Evolutionary conservation across 1,140 invertebrate genomes (phyloP).

Genomic region (Drosophila aff.): DNA sequence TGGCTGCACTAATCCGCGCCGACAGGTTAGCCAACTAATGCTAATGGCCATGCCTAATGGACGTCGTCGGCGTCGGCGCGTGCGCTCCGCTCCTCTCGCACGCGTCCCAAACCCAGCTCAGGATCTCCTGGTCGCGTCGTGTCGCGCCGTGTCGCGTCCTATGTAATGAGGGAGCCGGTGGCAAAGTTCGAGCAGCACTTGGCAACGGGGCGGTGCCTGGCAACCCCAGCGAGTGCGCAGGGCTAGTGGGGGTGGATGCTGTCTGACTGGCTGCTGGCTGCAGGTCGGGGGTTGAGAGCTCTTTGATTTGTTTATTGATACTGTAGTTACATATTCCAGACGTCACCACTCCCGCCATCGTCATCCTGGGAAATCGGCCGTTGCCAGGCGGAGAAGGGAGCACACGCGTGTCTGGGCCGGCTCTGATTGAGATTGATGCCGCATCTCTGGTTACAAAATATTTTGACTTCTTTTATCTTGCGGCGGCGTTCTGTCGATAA

Average conservation of each 20-base stretch:
- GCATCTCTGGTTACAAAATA: constrained; percentile 76
- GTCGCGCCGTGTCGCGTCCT: constrained; percentile 58
- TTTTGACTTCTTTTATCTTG: constrained; percentile 80
- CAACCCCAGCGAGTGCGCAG: constrained; percentile 47
- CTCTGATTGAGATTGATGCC: constrained; percentile 63
- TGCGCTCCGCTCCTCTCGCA: constrained; percentile 3
- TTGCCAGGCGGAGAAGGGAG: constrained; percentile 45
- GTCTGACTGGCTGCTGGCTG: constrained; percentile 52
- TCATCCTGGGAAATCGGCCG: constrained; percentile 8
- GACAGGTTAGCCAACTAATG: constrained; percentile 75
- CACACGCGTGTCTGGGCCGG: constrained; percentile 72
- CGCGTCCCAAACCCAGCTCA: constrained; percentile 8
- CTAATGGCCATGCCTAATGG: constrained; percentile 68
- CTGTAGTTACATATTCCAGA: constrained; percentile 66
- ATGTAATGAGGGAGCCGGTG: constrained; percentile 66
- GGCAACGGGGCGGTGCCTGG: constrained; percentile 75
- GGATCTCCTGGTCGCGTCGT: constrained; percentile 21
- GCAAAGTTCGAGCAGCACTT: constrained; percentile 45
- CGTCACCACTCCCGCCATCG: constrained; percentile 42
- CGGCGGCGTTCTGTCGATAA: constrained; percentile 50
- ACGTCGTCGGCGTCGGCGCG: constrained; percentile 32
- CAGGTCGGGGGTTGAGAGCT: constrained; percentile 33
- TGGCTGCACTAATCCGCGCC: constrained; percentile 64
- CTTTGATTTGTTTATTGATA: constrained; percentile 73
- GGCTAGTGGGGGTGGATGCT: constrained; percentile 63